Evolutionary conservation across 2,113 vertebrate genomes (phyloP), one percentile per base, ranked within the genome.

Genomic region (Oreochromis spilurus): DNA sequence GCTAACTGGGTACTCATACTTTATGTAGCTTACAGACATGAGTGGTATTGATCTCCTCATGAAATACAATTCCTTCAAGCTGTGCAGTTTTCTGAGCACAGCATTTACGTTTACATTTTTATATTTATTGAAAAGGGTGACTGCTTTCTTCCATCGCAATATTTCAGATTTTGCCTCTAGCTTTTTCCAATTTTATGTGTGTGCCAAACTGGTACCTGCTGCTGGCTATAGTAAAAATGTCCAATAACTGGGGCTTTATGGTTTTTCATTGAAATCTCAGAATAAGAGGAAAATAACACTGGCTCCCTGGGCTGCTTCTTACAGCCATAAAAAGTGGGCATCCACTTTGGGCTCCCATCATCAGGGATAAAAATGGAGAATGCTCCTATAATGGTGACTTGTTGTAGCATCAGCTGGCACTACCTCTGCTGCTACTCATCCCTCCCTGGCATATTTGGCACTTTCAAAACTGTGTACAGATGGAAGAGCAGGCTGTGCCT

Each of bases 401-500:
- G 85, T 50, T 53, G 84, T 62, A 81, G 78, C 62, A n/a, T 89
- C 24, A 12, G 17, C 54, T 83, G 84, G 67, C 90, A 53, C 19
- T 36, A 6, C 12, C 21, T 85, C 70, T 82, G 81, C 88, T 88
- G 86, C 83, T 88, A 45, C 86, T 87, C 89, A 40, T 78, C 84
- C 29, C 72, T 88, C 84, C 48, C 81, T 70, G 86, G 83, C 87
- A 52, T 70, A 50, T 88, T 67, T 34, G 67, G 34, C 75, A 40
- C 84, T 84, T 84, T 75, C 14, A 84, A 91, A 90, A 84, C 79
- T 4, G 70, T 12, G 79, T 91, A 24, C 94, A 95, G 94, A 94
- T 92, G 93, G 94, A 88, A 50, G 88, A 91, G 87, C 94, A 93
- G 83, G 82, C 92, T 90, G 94, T 84, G 85, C 55, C 83, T 88